Percentiles rank a stretch among this genome's conserved stretches.
These are phyloP conservation scores for Ecdyonurus torrentis DNA, from an alignment of 2,888 invertebrate species.

Conservation along the genomic window DNA sequence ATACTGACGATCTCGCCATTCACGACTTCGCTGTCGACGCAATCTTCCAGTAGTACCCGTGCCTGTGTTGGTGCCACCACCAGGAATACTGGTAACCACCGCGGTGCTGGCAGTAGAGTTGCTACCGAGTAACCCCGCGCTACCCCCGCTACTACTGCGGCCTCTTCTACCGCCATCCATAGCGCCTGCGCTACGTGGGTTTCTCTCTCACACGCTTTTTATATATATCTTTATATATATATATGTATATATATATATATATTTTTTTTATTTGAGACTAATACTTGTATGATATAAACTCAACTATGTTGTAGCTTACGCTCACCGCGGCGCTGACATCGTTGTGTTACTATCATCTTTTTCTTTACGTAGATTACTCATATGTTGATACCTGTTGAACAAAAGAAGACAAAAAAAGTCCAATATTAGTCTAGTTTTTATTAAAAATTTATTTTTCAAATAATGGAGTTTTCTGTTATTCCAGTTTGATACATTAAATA, in stretches of 20 bases:
- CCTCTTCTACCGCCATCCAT: not conserved
- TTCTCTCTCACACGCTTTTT: not conserved
- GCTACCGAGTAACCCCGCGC: not conserved
- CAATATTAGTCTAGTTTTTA: no score
- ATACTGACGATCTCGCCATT: constrained; percentile 15
- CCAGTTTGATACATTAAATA: no score
- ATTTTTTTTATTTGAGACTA: no score
- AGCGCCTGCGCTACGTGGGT: not conserved
- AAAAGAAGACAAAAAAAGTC: no score
- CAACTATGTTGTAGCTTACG: not conserved
- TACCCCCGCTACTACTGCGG: constrained; percentile 1
- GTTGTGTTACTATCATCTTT: not conserved
- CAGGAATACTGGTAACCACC: not conserved
- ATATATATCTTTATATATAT: no score
- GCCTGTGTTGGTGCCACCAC: constrained; percentile 6
- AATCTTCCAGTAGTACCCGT: constrained; percentile 11
- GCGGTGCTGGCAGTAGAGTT: not conserved
- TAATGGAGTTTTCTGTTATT: no score
- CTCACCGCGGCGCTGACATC: not conserved
- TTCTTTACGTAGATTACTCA: not conserved
- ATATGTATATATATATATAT: no score
- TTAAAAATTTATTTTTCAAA: no score
- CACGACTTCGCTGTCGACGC: constrained; percentile 14
- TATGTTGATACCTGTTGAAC: not conserved
- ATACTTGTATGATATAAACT: no score